Evolutionary conservation across 2,113 vertebrate genomes (phyloP).

Genomic region (Blennius ocellaris): DNA sequence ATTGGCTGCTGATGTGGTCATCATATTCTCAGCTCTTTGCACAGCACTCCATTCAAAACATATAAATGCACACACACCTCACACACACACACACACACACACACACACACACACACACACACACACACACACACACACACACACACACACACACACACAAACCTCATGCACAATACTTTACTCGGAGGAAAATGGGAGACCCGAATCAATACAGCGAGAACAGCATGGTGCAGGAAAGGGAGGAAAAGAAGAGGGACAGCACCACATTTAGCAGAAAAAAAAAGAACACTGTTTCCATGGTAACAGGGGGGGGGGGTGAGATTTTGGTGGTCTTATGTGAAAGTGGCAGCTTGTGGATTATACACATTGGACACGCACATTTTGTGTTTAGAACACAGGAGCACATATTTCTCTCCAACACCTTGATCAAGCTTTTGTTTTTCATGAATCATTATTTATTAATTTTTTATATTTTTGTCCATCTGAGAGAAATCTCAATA

Average conservation of each 20-base stretch:
- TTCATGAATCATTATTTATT: too few species aligned
- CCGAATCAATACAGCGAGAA: too few species aligned
- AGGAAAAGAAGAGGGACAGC: background rate
- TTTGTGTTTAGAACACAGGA: constrained; percentile 2
- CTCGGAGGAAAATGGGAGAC: too few species aligned
- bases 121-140: background rate
- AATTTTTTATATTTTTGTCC: too few species aligned
- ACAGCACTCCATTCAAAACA: constrained; percentile 20
- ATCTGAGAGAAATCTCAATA: too few species aligned
- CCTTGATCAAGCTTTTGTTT: too few species aligned
- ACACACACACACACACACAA: too few species aligned
- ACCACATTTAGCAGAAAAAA: background rate
- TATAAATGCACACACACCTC: background rate
- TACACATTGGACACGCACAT: constrained; percentile 12
- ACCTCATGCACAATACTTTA: too few species aligned
- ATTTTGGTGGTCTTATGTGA: constrained; percentile 39
- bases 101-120: background rate
- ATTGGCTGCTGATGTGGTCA: constrained; percentile 83
- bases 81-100: background rate
- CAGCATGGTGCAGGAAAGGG: background rate
- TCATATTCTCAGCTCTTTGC: constrained; percentile 46
- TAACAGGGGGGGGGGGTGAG: constrained; percentile 62
- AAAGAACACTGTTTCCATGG: constrained; percentile 74
- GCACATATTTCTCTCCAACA: background rate
- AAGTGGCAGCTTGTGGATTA: constrained; percentile 26